Percentiles rank a stretch among this genome's conserved stretches.
phyloP scores from a whole-genome alignment of 2,797 vertebrate genomes.

The Petrocephalus sullivani region DNA sequence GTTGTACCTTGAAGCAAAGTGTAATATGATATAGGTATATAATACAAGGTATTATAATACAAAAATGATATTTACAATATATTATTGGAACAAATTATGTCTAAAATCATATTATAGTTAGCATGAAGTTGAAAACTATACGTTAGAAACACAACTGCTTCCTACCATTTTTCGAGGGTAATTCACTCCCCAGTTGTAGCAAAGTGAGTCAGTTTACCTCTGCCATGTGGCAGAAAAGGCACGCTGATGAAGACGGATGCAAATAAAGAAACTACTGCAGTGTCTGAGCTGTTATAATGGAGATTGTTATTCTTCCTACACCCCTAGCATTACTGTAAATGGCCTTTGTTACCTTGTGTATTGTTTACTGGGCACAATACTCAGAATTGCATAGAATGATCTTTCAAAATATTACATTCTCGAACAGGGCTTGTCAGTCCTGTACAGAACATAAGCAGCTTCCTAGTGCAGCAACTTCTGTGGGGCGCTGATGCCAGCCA shows the following conservation, averaged over 20 bases:
- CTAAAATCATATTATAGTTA: background rate
- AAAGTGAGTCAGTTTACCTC: background rate
- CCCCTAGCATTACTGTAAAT: background rate
- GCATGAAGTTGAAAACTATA: background rate
- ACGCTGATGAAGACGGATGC: background rate
- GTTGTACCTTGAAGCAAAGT: background rate
- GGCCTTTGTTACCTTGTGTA: background rate
- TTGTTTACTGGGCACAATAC: background rate
- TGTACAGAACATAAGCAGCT: background rate
- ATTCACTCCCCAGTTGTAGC: background rate
- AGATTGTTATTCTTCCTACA: background rate
- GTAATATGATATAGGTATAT: background rate
- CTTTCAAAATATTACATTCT: background rate
- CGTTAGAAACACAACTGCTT: background rate
- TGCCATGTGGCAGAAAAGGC: background rate
- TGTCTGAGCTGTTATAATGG: background rate
- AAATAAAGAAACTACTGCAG: background rate
- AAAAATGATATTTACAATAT: background rate
- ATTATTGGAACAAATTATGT: background rate
- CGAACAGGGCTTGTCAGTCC: background rate
- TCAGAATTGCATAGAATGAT: background rate
- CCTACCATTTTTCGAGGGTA: background rate
- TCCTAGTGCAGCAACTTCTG: background rate
- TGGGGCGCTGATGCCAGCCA: background rate
- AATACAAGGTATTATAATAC: background rate